Evolutionary conservation across 2,888 invertebrate species (phyloP), one percentile per base, ranked within the genome.

Genomic region (Drosophila melanosoma): DNA sequence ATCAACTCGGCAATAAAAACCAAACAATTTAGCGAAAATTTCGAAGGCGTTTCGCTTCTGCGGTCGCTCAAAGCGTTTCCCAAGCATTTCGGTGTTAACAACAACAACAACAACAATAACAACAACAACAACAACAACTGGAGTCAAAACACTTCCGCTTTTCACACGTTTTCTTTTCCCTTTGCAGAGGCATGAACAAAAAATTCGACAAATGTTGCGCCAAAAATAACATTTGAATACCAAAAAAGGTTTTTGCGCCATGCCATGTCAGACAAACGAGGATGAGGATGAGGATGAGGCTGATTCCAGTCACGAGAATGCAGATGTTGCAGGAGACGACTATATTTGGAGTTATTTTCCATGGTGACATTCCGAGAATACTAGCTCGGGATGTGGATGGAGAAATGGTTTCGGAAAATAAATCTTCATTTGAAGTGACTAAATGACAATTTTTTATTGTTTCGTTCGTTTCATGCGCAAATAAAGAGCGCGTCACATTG

Each of bases 171-270:
- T 81, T 81, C 57, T 64, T 62, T 54, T 36, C 53, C 20, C 12
- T 36, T 53, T 48, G 49, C 51, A 38, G 57, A n/a, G 45, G 59
- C 49, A 57, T 23, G 42, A 52, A 49, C 36, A 57, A 64, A 69
- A 69, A 71, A 76, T 83, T 65, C 79, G 81, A 69, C 83, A 87
- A 87, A 83, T 78, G 87, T 72, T 78, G 78, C 81, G 72, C 88
- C 81, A 84, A 80, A 84, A 84, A 84, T 81, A 84, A 83, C 88
- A 84, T 86, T 80, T 84, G 84, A 86, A 88, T 84, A 70, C 84
- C 86, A 78, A 83, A 88, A 88, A 77, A 76, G 84, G 82, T 81
- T 85, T 83, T 87, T 81, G 61, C 72, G 83, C 68, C n/a, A n/a
- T 23, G 23, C 23, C 68, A 45, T 67, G 69, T 68, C 81, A 78